Evolutionary conservation across 1,140 invertebrate species (phyloP).

Genomic region (Drosophila ficusphila): DNA sequence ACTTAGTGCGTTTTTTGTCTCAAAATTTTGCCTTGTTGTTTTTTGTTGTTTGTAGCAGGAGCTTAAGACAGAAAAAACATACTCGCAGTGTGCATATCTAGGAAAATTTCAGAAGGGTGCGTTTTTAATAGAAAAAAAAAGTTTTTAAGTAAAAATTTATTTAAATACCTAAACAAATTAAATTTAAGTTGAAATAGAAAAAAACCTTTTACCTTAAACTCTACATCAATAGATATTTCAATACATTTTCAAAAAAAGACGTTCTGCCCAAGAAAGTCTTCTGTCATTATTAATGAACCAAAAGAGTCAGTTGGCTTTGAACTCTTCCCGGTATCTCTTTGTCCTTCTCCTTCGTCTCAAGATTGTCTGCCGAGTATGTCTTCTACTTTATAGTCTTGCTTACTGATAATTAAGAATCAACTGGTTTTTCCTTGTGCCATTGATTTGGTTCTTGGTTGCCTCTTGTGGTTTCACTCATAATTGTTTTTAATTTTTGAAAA

Average conservation of each 20-base stretch:
- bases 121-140: too few species aligned
- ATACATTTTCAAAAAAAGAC: conserved; percentile 16
- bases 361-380: conserved; percentile 23
- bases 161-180: too few species aligned
- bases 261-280: conserved; percentile 24
- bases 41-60: not conserved
- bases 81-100: too few species aligned
- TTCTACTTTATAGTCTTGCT: conserved; percentile 9
- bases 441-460: conserved; percentile 23
- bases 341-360: not conserved
- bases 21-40: conserved; percentile 1
- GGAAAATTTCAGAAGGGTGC: too few species aligned
- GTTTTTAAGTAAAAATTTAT: too few species aligned
- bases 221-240: too few species aligned
- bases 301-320: conserved; percentile 20
- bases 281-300: conserved; percentile 30
- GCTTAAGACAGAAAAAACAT: not conserved
- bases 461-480: conserved; percentile 31
- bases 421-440: conserved; percentile 32
- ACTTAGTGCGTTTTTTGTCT: conserved; percentile 20
- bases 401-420: conserved; percentile 34
- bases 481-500: conserved; percentile 50
- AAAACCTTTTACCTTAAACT: too few species aligned
- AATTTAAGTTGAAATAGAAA: too few species aligned
- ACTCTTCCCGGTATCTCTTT: not conserved